phyloP scores from a whole-genome alignment of 2,797 vertebrate genomes.

The Florisuga fusca region DNA sequence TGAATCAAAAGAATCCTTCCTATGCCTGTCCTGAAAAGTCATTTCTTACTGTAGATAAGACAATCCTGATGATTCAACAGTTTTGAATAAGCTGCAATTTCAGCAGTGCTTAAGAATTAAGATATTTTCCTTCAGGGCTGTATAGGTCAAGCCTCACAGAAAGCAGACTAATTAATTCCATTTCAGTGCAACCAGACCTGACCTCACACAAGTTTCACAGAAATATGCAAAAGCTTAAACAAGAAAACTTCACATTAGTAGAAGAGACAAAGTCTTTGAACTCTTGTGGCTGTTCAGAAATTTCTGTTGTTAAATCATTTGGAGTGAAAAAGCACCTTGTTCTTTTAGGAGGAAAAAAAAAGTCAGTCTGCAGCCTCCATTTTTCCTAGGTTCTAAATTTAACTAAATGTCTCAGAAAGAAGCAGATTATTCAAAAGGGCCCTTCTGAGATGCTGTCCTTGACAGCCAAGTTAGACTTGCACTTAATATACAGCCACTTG shows the following conservation, averaged over 20 bases:
- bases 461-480: conserved; percentile 6
- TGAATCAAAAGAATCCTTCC: not conserved
- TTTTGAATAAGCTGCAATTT: not conserved
- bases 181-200: conserved; percentile 21
- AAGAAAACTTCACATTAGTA: not conserved
- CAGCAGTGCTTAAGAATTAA: not conserved
- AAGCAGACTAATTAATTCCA: conserved; percentile 55
- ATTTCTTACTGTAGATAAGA: not conserved
- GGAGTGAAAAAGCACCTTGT: not conserved
- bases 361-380: not conserved
- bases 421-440: conserved; percentile 8
- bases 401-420: conserved; percentile 31
- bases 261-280: not conserved
- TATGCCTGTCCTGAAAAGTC: not conserved
- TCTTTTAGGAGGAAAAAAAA: not conserved
- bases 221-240: not conserved
- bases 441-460: not conserved
- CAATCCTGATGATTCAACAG: not conserved
- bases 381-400: conserved; percentile 16
- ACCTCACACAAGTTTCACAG: not conserved
- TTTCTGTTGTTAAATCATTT: not conserved
- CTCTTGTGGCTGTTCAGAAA: not conserved
- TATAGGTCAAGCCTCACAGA: conserved; percentile 10
- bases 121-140: not conserved
- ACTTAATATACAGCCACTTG: not conserved